Evolutionary conservation across 2,797 vertebrate species (phyloP).

Genomic region (Sebastes miniatus): DNA sequence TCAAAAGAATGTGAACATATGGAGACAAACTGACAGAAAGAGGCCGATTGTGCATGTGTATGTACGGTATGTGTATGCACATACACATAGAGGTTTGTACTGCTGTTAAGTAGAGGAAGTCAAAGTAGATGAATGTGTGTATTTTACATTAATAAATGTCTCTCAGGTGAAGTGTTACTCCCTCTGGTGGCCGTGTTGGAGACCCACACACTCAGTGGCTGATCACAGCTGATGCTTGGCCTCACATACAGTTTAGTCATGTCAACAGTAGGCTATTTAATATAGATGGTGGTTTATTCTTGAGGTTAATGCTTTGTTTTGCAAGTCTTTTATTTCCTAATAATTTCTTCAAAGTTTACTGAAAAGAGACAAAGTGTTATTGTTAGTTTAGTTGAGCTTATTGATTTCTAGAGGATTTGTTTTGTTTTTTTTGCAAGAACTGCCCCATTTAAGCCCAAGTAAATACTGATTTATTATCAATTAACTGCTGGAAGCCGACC

Average conservation of each 20-base stretch:
- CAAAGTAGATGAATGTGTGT: background rate
- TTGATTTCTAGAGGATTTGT: background rate
- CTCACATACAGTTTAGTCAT: background rate
- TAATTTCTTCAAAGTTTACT: background rate
- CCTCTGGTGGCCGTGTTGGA: conserved; percentile 49
- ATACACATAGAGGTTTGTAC: background rate
- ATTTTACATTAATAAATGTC: background rate
- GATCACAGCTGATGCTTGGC: background rate
- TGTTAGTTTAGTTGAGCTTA: background rate
- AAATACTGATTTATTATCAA: background rate
- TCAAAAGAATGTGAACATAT: background rate
- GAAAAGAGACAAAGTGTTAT: background rate
- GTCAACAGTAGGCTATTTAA: background rate
- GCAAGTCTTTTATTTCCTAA: background rate
- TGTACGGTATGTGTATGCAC: background rate
- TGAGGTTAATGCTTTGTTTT: background rate
- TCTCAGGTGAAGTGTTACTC: conserved; percentile 14
- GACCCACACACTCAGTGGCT: background rate
- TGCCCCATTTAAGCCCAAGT: background rate
- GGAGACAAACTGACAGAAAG: background rate
- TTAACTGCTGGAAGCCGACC: background rate
- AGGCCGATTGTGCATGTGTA: background rate
- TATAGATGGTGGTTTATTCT: background rate
- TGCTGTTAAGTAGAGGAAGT: background rate
- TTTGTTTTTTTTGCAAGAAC: background rate